phyloP scores from a whole-genome alignment of 2,888 invertebrate species.

The Epistrophe eligans region DNA sequence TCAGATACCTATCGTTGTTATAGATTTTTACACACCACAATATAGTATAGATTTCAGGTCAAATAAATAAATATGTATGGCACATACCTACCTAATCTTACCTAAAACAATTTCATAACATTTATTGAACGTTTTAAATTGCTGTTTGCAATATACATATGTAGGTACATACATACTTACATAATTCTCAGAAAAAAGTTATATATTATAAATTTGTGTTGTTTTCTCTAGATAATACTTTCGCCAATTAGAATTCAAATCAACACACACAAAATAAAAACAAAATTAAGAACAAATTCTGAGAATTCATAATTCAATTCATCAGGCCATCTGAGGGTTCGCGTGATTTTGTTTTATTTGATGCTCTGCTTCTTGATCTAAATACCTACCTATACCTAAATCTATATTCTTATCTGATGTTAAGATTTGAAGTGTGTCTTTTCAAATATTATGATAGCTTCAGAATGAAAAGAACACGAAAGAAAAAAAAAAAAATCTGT shows the following conservation, averaged over 20 bases:
- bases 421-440: conserved; percentile 21
- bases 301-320: conserved; percentile 9
- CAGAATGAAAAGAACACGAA: conserved; percentile 9
- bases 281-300: conserved; percentile 5
- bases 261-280: neutral
- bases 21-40: no score
- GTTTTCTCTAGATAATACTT: neutral
- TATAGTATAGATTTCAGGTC: no score
- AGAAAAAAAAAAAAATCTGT: neutral
- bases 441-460: conserved; percentile 17
- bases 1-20: no score
- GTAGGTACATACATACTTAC: no score
- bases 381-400: neutral
- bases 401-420: conserved; percentile 7
- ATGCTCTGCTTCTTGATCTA: conserved; percentile 9
- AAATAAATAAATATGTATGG: no score
- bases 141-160: neutral
- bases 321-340: neutral
- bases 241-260: conserved; percentile 1
- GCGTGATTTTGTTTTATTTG: neutral
- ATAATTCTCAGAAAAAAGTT: neutral
- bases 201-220: neutral
- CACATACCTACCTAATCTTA: neutral
- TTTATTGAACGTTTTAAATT: neutral
- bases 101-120: neutral